Evolutionary conservation across 1,140 invertebrate species (phyloP), one percentile per base, ranked within the genome.

Genomic region (Drosophila suzukii): DNA sequence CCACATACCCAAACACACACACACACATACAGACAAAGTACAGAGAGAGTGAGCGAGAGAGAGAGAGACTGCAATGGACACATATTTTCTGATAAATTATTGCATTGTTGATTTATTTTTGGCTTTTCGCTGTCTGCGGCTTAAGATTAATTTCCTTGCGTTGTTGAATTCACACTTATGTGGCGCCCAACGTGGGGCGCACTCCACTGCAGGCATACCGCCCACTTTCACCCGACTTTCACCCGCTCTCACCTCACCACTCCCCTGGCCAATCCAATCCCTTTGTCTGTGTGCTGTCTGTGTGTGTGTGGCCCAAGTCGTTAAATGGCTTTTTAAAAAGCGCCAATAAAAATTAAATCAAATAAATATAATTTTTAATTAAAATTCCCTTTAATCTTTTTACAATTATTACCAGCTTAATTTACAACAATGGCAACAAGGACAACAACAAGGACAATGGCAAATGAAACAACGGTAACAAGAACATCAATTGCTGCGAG

Each of bases 51-150:
- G 20, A 30, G 4, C 24, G 58, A 46, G 34, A 8, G 34, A 34
- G 36, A 47, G 49, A 39, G 78, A 43, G 57, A 67, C 79, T 86
- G 83, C 83, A 88, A 77, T 84, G 83, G 83, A 83, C 84, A 89
- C 84, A 89, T 89, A 89, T 89, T 89, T 86, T 89, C 84, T 89
- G 84, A 89, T 89, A 89, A 89, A 89, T 89, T 89, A 89, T 89
- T 89, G 84, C 84, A 89, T 89, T 89, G 84, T 89, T 89, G 84
- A 89, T 89, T 89, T 89, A 89, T 89, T 89, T 89, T 89, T 89
- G 84, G 84, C 84, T 89, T 89, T 89, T 89, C 84, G 84, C 84
- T 89, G 84, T 89, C 84, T 89, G 84, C 84, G 84, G 84, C 84
- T 89, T 89, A 89, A 89, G 84, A 89, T 89, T 89, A 89, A 89